Evolutionary conservation across 2,888 invertebrate genomes (phyloP).

Genomic region (Cerceris ruficornis): DNA sequence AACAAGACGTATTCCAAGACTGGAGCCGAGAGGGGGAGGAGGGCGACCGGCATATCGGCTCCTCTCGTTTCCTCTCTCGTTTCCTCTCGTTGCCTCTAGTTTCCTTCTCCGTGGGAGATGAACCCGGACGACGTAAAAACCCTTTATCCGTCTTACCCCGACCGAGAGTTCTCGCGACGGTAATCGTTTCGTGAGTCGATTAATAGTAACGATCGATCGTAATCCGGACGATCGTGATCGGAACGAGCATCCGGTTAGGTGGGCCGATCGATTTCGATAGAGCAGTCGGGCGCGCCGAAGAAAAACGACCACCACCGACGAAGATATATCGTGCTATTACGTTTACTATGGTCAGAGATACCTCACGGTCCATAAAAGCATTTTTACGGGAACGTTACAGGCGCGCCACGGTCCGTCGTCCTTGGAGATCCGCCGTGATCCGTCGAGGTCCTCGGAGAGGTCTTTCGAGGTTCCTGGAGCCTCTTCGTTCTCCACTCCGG

Average conservation of each 20-base stretch:
- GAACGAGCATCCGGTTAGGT: not conserved
- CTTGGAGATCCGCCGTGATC: not conserved
- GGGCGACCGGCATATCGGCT: too few species aligned
- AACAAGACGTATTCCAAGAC: slow-evolving; percentile 21
- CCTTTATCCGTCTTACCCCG: too few species aligned
- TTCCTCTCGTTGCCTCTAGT: too few species aligned
- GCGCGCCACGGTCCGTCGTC: not conserved
- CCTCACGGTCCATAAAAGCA: slow-evolving; percentile 46
- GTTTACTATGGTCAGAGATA: slow-evolving; percentile 28
- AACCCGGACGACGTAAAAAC: too few species aligned
- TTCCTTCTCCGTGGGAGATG: too few species aligned
- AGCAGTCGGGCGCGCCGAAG: not conserved
- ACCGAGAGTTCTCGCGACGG: too few species aligned
- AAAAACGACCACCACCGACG: slow-evolving; percentile 13
- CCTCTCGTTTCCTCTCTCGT: too few species aligned
- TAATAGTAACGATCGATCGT: too few species aligned
- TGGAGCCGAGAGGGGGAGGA: not conserved
- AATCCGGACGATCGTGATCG: not conserved
- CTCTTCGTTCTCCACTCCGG: slow-evolving; percentile 1
- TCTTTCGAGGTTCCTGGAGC: not conserved
- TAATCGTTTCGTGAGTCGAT: too few species aligned
- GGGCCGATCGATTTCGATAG: slow-evolving; percentile 4
- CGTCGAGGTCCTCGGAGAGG: too few species aligned
- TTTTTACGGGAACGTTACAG: slow-evolving; percentile 44
- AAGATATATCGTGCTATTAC: slow-evolving; percentile 33